phyloP scores from a whole-genome alignment of 1,140 invertebrate species.

The Lucilia sericata region DNA sequence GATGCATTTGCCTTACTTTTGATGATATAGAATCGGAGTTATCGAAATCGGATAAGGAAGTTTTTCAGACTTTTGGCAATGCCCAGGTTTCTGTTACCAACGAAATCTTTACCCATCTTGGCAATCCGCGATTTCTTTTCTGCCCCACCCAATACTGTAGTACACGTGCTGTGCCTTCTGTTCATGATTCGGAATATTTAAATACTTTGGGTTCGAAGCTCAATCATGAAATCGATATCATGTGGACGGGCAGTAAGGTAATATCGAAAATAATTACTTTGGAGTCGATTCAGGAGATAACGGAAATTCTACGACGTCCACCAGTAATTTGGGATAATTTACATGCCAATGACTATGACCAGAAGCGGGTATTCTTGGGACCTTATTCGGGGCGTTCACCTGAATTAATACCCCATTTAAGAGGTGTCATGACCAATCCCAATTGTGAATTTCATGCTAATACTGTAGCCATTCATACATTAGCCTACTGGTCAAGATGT shows the following conservation, averaged over 20 bases:
- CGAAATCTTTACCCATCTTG: slow-evolving; percentile 93
- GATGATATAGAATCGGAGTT: slow-evolving; percentile 99
- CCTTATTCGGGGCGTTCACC: slow-evolving; percentile 95
- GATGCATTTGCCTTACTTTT: slow-evolving; percentile 92
- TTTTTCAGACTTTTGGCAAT: slow-evolving; percentile 96
- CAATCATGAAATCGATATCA: slow-evolving; percentile 87
- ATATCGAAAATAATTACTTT: slow-evolving; percentile 91
- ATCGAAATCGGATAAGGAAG: slow-evolving; percentile 95
- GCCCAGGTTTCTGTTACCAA: slow-evolving; percentile 96
- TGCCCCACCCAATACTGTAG: slow-evolving; percentile 99
- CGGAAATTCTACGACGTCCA: slow-evolving; percentile 87
- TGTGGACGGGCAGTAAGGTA: slow-evolving; percentile 98
- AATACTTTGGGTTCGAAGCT: slow-evolving; percentile 95
- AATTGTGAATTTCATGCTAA: slow-evolving; percentile 99
- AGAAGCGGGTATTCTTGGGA: slow-evolving; percentile 96
- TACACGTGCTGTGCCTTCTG: slow-evolving; percentile 88
- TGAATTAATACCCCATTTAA: slow-evolving; percentile 88
- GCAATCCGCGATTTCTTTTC: slow-evolving; percentile 90
- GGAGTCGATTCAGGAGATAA: slow-evolving; percentile 93
- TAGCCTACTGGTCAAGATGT: slow-evolving; percentile 95
- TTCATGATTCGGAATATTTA: slow-evolving; percentile 92
- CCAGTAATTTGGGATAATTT: slow-evolving; percentile 99
- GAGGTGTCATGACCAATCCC: slow-evolving; percentile 97
- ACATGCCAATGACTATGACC: slow-evolving; percentile 99
- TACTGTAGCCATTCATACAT: slow-evolving; percentile 94